phyloP scores from a whole-genome alignment of 2,797 vertebrate species.

The Loriculus beryllinus region DNA sequence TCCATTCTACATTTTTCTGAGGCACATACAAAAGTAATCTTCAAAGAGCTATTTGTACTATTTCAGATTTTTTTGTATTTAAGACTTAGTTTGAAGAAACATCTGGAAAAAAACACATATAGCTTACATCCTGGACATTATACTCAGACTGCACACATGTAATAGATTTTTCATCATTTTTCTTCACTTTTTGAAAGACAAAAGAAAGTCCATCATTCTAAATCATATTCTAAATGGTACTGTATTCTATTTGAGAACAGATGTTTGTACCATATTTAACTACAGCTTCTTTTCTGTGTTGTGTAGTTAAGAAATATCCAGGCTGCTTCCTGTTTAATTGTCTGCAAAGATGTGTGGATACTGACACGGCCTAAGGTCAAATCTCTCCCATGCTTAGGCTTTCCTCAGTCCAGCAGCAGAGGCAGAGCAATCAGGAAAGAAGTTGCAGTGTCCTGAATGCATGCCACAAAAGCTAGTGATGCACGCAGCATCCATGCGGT shows the following conservation, averaged over 20 bases:
- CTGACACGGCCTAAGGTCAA: neutral
- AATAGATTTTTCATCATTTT: neutral
- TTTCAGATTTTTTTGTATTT: slow-evolving; percentile 50
- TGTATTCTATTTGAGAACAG: neutral
- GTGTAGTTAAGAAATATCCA: neutral
- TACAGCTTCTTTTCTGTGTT: neutral
- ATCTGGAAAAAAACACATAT: neutral
- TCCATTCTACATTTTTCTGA: slow-evolving; percentile 64
- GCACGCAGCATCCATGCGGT: neutral
- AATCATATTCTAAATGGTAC: neutral
- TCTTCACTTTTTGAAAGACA: neutral
- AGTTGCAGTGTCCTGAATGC: neutral
- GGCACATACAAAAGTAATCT: slow-evolving; percentile 65
- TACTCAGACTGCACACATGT: neutral
- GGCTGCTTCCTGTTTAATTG: neutral
- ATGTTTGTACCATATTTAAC: neutral
- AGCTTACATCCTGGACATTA: neutral
- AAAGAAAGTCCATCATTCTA: neutral
- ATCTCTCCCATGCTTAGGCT: neutral
- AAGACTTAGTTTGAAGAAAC: slow-evolving; percentile 59
- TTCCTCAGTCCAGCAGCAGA: neutral
- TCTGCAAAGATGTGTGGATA: neutral
- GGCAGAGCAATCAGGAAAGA: neutral
- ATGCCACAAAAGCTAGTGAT: neutral
- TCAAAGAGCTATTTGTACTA: slow-evolving; percentile 69